Percentiles rank a stretch among this genome's conserved stretches.
Conservation (phyloP, 30 jellyfish, hydroid and myxozoan genomes). For the Nemopilema nomurai region DNA sequence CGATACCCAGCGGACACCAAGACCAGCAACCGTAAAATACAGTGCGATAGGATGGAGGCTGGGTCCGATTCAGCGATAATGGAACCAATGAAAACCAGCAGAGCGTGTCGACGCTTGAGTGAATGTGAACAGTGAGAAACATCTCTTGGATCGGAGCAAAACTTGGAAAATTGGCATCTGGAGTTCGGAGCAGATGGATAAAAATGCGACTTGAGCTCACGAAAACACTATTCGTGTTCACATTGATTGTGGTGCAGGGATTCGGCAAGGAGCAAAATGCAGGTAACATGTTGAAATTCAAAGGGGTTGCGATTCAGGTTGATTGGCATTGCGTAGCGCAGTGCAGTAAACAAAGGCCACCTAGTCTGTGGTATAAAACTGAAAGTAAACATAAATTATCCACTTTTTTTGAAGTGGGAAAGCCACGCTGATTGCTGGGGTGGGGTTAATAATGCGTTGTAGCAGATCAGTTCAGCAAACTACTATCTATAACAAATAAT, state of each 20-base stretch:
- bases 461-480: no score
- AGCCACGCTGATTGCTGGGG: no score
- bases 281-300: background rate
- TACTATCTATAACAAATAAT: no score
- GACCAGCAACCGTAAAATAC: background rate
- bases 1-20: background rate
- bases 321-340: no score
- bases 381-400: background rate
- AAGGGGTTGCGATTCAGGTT: no score
- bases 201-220: background rate
- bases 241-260: background rate
- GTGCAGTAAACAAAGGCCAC: no score
- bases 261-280: background rate
- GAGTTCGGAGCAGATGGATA: background rate
- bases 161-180: background rate
- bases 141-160: background rate
- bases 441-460: no score
- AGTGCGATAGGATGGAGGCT: background rate
- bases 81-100: background rate
- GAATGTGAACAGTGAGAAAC: background rate
- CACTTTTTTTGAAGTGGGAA: no score
- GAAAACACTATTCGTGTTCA: background rate
- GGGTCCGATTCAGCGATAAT: background rate
- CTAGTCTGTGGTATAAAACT: no score
- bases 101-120: background rate